Conservation (phyloP, 1,140 invertebrate species). For the Drosophila obscura region DNA sequence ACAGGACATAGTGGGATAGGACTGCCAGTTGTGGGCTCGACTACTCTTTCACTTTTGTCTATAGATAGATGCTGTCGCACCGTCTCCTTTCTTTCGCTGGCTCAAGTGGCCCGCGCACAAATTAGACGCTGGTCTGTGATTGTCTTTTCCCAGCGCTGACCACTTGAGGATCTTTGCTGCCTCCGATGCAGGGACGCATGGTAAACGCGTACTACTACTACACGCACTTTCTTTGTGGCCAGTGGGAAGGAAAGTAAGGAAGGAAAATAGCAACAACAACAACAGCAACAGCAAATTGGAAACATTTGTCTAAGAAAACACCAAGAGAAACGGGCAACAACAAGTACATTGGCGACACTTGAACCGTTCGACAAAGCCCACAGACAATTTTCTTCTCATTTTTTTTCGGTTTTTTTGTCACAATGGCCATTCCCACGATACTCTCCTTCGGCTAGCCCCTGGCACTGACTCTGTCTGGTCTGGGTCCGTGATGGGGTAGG, state of each 20-base stretch:
- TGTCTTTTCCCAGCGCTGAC: slow-evolving; percentile 69
- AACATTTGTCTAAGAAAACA: slow-evolving; percentile 78
- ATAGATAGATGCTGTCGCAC: slow-evolving; percentile 27
- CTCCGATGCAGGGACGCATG: slow-evolving; percentile 52
- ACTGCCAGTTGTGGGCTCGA: slow-evolving; percentile 9
- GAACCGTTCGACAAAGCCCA: slow-evolving; percentile 63
- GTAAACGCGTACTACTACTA: slow-evolving; percentile 69
- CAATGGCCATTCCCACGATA: slow-evolving; percentile 81
- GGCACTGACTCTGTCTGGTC: slow-evolving; percentile 9
- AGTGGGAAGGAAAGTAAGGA: slow-evolving; percentile 29
- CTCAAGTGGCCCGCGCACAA: slow-evolving; percentile 76
- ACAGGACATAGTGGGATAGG: slow-evolving; percentile 1
- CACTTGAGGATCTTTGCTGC: slow-evolving; percentile 58
- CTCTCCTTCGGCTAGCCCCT: slow-evolving; percentile 52
- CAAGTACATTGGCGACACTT: slow-evolving; percentile 68
- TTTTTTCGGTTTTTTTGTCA: slow-evolving; percentile 39
- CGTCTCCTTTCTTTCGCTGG: slow-evolving; percentile 48
- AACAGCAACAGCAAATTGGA: slow-evolving; percentile 49
- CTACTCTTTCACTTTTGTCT: slow-evolving; percentile 54
- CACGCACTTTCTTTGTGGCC: slow-evolving; percentile 65
- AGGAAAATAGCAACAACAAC: not conserved
- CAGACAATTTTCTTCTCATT: slow-evolving; percentile 49
- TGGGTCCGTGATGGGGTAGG: slow-evolving; percentile 1
- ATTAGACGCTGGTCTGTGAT: slow-evolving; percentile 57
- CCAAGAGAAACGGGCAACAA: slow-evolving; percentile 14